A percentile compares a stretch with the other conserved stretches of the same genome.
Evolutionary conservation across 1,140 invertebrate species (phyloP).

Genomic region (Nixonia krombeini): DNA sequence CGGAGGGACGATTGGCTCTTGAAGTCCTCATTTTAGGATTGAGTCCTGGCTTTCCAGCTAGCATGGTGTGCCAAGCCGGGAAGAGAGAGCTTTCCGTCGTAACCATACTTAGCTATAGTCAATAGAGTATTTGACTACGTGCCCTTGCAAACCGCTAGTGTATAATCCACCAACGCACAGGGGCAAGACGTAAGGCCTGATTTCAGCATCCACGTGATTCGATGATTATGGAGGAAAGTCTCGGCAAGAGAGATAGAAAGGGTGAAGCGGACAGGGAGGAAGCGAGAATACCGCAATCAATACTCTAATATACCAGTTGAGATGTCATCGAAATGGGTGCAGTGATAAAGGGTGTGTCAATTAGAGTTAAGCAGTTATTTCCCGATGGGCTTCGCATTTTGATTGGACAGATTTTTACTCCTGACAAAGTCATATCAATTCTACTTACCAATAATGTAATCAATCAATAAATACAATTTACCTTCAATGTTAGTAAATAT

Average conservation of each 20-base stretch:
- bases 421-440: too few species aligned
- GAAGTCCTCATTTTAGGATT: constrained; percentile 22
- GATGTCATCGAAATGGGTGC: background rate
- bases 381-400: background rate
- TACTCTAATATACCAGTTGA: constrained; percentile 1
- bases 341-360: background rate
- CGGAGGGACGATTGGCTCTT: constrained; percentile 17
- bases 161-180: constrained; percentile 51
- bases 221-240: constrained; percentile 18
- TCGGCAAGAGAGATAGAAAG: constrained; percentile 10
- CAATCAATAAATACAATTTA: too few species aligned
- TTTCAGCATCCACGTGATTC: constrained; percentile 26
- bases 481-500: too few species aligned
- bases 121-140: constrained; percentile 56
- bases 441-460: too few species aligned
- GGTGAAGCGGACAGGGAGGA: background rate
- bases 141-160: constrained; percentile 52
- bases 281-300: constrained; percentile 13
- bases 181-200: constrained; percentile 28
- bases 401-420: background rate
- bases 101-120: constrained; percentile 29
- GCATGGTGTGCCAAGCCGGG: constrained; percentile 10
- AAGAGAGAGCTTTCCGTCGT: constrained; percentile 40
- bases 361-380: background rate
- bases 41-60: constrained; percentile 8